Base-by-base conservation (phyloP, 2,888 invertebrate genomes). In the Drosophila gaucha region DNA sequence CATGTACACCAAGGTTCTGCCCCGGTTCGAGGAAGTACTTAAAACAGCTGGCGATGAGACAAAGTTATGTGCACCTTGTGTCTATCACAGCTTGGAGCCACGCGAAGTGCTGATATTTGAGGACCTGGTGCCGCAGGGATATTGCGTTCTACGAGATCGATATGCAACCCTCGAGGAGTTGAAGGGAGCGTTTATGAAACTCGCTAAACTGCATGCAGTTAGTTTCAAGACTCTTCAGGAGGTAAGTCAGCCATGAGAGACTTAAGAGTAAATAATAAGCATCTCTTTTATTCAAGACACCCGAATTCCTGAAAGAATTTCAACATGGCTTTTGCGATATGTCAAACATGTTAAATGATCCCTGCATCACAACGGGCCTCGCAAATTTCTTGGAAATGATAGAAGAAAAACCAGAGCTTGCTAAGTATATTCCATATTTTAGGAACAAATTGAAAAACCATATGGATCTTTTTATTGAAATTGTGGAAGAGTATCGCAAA, bases 191-290 rank as follows among this genome's bases (percentile, higher is more conserved):
- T 72, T 92, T 1, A 70, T 73, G 0, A 86, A 91, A 1, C 63
- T 93, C 49, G 93, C 92, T 0, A 90, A 90, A 67, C 91, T 92
- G 64, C 93, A 93, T 68, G 92, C 92, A 91, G 57, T 58, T 4
- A 67, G 67, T 22, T 58, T 39, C 14, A n/a, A 56, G 4, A 39
- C 36, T 5, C 10, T 56, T 2, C 16, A 41, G 1, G 62, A 66
- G 66, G 66, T 62, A 24, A 28, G 12, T 6, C 10, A n/a, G 6
- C 2, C 2, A 1, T 12, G 1, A 1, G 3, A 1, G 10, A 24
- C 16, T n/a, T 6, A 2, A 2, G 2, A 26, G 6, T 9, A n/a
- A 2, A 31, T 30, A 14, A 12, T 10, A 9, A 35, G 6, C 1
- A 18, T n/a, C 1, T 16, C 22, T 20, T 30, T 6, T 30, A 30